A percentile compares a stretch with the other conserved stretches of the same genome.
These are phyloP conservation scores for Stegana nigrithorax DNA, from an alignment of 2,888 invertebrate species.

Conservation along the genomic window DNA sequence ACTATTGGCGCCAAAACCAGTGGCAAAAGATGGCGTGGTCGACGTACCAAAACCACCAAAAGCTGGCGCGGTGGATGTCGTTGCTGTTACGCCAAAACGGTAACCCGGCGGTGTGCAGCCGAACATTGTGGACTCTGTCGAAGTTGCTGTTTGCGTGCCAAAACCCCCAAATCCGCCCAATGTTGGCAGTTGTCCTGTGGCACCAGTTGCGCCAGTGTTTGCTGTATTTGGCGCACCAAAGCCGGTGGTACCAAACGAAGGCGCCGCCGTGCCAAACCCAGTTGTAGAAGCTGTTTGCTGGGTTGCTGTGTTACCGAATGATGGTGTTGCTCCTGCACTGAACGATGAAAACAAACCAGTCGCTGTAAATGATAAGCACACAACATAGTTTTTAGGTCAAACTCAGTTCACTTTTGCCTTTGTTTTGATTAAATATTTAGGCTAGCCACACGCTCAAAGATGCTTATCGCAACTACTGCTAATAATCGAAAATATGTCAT, in stretches of 20 bases:
- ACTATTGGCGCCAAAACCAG: slow-evolving; percentile 12
- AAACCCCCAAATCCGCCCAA: slow-evolving; percentile 67
- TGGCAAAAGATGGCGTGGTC: not conserved
- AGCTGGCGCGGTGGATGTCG: slow-evolving; percentile 66
- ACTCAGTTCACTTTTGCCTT: no score
- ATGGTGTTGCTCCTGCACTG: slow-evolving; percentile 49
- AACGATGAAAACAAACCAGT: slow-evolving; percentile 63
- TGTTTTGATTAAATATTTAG: no score
- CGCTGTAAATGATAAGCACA: slow-evolving; percentile 39
- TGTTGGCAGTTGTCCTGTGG: slow-evolving; percentile 45
- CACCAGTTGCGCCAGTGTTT: slow-evolving; percentile 43
- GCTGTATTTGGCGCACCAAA: slow-evolving; percentile 33
- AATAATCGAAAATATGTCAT: not conserved
- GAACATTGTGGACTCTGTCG: slow-evolving; percentile 54
- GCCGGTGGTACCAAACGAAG: slow-evolving; percentile 7
- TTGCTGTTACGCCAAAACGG: slow-evolving; percentile 64
- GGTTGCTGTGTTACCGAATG: slow-evolving; percentile 48
- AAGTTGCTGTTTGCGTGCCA: slow-evolving; percentile 63
- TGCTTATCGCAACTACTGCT: slow-evolving; percentile 36
- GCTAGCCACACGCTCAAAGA: slow-evolving; percentile 31
- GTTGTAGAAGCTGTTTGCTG: slow-evolving; percentile 51
- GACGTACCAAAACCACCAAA: slow-evolving; percentile 70
- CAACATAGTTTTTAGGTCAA: slow-evolving; percentile 22
- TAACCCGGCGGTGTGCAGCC: slow-evolving; percentile 62
- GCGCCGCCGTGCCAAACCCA: slow-evolving; percentile 33